Percentiles rank a stretch among this genome's conserved stretches.
These are phyloP conservation scores for Dinoponera quadriceps DNA, from an alignment of 1,140 invertebrate species.

Conservation along the genomic window DNA sequence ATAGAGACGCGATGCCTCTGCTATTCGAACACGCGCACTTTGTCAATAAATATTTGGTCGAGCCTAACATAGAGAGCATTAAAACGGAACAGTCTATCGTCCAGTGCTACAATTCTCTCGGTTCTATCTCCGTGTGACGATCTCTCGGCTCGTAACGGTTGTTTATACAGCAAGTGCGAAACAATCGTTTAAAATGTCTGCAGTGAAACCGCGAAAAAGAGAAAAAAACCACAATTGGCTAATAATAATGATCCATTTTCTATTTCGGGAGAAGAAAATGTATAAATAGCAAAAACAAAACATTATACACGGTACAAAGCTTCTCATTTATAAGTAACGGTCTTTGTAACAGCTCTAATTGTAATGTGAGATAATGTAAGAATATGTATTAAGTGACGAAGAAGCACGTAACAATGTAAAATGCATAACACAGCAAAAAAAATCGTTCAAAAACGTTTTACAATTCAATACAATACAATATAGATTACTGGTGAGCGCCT, in stretches of 20 bases:
- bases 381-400: conserved; percentile 15
- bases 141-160: background rate
- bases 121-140: conserved; percentile 61
- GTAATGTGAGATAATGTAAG: conserved; percentile 29
- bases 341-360: conserved; percentile 6
- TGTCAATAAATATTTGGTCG: conserved; percentile 76
- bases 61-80: conserved; percentile 80
- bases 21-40: conserved; percentile 78
- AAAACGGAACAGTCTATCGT: conserved; percentile 84
- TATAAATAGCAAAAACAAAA: background rate
- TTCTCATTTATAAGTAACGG: background rate
- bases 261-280: conserved; percentile 10
- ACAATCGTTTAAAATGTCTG: conserved; percentile 28
- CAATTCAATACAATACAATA: conserved; percentile 6
- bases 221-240: background rate
- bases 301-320: conserved; percentile 8
- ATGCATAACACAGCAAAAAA: conserved; percentile 30
- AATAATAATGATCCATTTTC: conserved; percentile 9
- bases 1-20: conserved; percentile 78
- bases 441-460: background rate
- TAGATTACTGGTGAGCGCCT: background rate
- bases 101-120: conserved; percentile 82
- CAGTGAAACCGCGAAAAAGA: conserved; percentile 28
- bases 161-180: background rate
- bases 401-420: conserved; percentile 22